A percentile compares a stretch with the other conserved stretches of the same genome.
Conservation (phyloP, 1,140 invertebrate species). For the Aphelinus atriplicis region DNA sequence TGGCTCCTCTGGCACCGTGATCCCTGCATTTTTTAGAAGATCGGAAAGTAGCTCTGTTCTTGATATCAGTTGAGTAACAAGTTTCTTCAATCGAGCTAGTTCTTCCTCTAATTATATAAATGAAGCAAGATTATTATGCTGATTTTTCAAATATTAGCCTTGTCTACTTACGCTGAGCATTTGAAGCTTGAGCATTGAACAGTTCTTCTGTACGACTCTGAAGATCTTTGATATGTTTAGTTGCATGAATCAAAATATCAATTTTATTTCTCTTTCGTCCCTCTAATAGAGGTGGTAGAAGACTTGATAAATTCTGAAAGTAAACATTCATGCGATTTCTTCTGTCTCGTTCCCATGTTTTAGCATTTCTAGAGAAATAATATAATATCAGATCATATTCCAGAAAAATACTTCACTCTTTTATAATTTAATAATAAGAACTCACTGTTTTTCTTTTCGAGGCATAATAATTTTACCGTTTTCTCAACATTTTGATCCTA, state of each 20-base stretch:
- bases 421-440: slow-evolving; percentile 27
- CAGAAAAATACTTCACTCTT: neutral
- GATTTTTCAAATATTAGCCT: neutral
- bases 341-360: slow-evolving; percentile 68
- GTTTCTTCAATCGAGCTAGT: slow-evolving; percentile 59
- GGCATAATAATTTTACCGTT: slow-evolving; percentile 57
- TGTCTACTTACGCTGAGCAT: slow-evolving; percentile 57
- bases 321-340: slow-evolving; percentile 66
- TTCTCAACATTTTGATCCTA: slow-evolving; percentile 27
- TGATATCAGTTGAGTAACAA: slow-evolving; percentile 59
- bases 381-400: slow-evolving; percentile 10
- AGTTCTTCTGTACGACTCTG: slow-evolving; percentile 62
- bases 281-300: slow-evolving; percentile 66
- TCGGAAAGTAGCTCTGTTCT: slow-evolving; percentile 60
- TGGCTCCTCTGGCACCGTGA: slow-evolving; percentile 62
- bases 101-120: slow-evolving; percentile 59
- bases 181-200: slow-evolving; percentile 56
- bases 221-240: slow-evolving; percentile 66
- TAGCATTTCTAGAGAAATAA: slow-evolving; percentile 59
- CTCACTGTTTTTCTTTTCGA: slow-evolving; percentile 63
- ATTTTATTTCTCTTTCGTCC: slow-evolving; percentile 65
- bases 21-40: slow-evolving; percentile 62
- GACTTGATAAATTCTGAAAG: slow-evolving; percentile 63
- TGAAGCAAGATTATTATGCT: neutral
- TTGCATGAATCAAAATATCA: slow-evolving; percentile 64